Evolutionary conservation across 2,888 invertebrate species (phyloP).

Genomic region (Tanypteryx hageni): DNA sequence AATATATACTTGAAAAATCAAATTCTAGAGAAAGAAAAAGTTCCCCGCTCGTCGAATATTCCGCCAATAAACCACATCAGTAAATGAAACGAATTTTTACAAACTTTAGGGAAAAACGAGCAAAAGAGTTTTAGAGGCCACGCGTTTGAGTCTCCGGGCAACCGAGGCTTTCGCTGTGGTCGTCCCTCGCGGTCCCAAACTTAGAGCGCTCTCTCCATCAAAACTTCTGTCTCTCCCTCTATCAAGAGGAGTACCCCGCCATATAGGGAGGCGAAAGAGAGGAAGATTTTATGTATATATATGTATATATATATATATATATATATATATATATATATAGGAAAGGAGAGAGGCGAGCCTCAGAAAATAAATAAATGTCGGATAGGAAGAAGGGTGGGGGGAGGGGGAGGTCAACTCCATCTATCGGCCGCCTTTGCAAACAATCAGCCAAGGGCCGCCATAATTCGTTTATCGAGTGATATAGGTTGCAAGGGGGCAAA

Average conservation of each 20-base stretch:
- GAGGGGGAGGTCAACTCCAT: constrained; percentile 15
- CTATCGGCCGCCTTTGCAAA: constrained; percentile 56
- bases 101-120: not conserved
- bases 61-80: too few relatives aligned
- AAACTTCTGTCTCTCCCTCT: not conserved
- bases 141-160: not conserved
- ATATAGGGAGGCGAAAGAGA: not conserved
- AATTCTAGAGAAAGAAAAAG: too few relatives aligned
- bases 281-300: too few relatives aligned
- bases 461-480: constrained; percentile 57
- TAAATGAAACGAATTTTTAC: too few relatives aligned
- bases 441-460: constrained; percentile 50
- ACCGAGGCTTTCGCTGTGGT: not conserved
- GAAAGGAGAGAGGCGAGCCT: not conserved
- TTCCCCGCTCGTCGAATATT: too few relatives aligned
- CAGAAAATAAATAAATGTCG: not conserved
- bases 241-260: not conserved
- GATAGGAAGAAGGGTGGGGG: not conserved
- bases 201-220: not conserved
- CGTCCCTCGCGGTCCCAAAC: not conserved
- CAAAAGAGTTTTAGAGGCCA: not conserved
- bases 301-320: not conserved
- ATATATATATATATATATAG: not conserved
- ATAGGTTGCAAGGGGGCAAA: constrained; percentile 43
- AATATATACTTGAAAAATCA: too few relatives aligned